A percentile compares a stretch with the other conserved stretches of the same genome.
These are phyloP conservation scores for Ormia ochracea DNA, from an alignment of 2,888 invertebrate species.

Conservation along the genomic window DNA sequence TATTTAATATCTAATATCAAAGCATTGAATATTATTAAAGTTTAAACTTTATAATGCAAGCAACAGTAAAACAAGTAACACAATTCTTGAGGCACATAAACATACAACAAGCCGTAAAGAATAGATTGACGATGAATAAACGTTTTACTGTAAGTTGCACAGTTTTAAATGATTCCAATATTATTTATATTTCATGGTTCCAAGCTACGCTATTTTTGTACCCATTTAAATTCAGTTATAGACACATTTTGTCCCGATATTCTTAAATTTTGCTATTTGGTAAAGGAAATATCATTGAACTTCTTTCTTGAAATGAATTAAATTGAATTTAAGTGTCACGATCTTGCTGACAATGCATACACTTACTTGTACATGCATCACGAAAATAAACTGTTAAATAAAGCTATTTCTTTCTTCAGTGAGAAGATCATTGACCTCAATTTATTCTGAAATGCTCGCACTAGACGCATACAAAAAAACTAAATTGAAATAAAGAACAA, in stretches of 20 bases:
- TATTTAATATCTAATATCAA: too few relatives aligned
- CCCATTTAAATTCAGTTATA: not conserved
- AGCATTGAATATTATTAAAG: too few relatives aligned
- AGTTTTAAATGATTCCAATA: too few relatives aligned
- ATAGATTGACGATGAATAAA: too few relatives aligned
- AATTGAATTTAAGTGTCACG: constrained; percentile 47
- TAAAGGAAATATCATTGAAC: constrained; percentile 39
- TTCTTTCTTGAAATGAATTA: constrained; percentile 29
- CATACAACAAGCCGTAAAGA: too few relatives aligned
- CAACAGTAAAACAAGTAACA: too few relatives aligned
- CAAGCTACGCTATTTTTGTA: not conserved
- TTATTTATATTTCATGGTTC: not conserved
- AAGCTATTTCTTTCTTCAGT: constrained; percentile 18
- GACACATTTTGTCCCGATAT: not conserved
- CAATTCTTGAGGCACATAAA: too few relatives aligned
- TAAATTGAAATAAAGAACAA: constrained; percentile 10
- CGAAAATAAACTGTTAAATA: constrained; percentile 27
- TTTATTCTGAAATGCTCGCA: constrained; percentile 10
- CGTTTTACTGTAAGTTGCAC: too few relatives aligned
- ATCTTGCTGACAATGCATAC: constrained; percentile 39
- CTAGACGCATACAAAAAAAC: not conserved
- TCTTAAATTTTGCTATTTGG: not conserved
- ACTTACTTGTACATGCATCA: too few relatives aligned
- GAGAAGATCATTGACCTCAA: constrained; percentile 56
- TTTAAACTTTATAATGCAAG: too few relatives aligned